Evolutionary conservation across 2,113 vertebrate genomes (phyloP).

Genomic region (Petroica traversi): DNA sequence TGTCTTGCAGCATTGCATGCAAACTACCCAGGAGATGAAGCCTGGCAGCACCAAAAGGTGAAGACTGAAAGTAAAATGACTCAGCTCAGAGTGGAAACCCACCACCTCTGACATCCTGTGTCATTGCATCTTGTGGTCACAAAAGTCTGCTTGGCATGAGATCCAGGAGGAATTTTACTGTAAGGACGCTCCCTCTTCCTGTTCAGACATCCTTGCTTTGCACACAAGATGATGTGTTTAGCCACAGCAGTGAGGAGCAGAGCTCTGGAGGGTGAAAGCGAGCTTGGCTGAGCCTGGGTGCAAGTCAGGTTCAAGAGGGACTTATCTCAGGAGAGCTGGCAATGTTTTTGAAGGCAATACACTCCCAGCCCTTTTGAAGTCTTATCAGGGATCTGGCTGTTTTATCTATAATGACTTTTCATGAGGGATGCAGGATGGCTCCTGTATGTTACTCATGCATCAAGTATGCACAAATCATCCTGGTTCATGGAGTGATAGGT

Average conservation of each 20-base stretch:
- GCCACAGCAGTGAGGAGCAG: background rate
- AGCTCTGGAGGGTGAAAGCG: background rate
- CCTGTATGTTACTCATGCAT: background rate
- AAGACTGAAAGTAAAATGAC: background rate
- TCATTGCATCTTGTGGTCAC: background rate
- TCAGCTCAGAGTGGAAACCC: background rate
- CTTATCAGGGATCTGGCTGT: background rate
- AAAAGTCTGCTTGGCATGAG: background rate
- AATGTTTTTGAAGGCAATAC: slow-evolving; percentile 26
- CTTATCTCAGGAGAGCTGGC: background rate
- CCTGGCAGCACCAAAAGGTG: background rate
- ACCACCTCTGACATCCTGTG: background rate
- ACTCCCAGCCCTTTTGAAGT: background rate
- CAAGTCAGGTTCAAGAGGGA: background rate
- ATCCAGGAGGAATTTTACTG: background rate
- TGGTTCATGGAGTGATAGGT: background rate
- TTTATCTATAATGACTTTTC: slow-evolving; percentile 55
- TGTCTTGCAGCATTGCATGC: background rate
- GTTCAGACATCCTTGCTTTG: background rate
- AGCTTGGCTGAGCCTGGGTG: background rate
- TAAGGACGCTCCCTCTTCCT: background rate
- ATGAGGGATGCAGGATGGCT: background rate
- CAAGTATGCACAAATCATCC: background rate
- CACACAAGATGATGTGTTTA: background rate
- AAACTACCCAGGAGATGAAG: background rate